Conservation (phyloP, 2,797 vertebrate genomes). For the Cyprinella venusta region DNA sequence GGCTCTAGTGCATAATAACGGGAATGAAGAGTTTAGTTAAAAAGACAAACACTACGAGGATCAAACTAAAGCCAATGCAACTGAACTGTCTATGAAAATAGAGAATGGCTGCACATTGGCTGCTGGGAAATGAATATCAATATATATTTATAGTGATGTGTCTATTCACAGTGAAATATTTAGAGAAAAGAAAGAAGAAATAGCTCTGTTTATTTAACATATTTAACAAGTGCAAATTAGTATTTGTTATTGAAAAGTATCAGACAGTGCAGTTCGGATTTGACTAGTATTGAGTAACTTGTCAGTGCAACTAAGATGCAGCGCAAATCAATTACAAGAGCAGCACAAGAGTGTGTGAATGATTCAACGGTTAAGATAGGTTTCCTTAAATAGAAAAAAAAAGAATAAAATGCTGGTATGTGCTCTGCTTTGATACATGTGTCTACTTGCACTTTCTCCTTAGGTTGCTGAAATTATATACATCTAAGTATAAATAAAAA, state of each 20-base stretch:
- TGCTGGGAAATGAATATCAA: slow-evolving; percentile 39
- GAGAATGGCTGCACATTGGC: slow-evolving; percentile 50
- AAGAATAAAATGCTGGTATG: slow-evolving; percentile 34
- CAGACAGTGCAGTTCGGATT: slow-evolving; percentile 32
- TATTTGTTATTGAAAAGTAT: slow-evolving; percentile 25
- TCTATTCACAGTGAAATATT: slow-evolving; percentile 50
- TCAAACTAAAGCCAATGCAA: slow-evolving; percentile 22
- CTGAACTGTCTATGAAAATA: slow-evolving; percentile 37
- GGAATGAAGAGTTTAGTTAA: slow-evolving; percentile 51
- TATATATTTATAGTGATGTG: slow-evolving; percentile 34
- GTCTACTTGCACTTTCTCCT: slow-evolving; percentile 24
- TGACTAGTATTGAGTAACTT: slow-evolving; percentile 16
- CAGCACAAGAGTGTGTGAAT: slow-evolving; percentile 35
- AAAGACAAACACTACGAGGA: slow-evolving; percentile 35
- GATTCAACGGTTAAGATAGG: slow-evolving; percentile 16
- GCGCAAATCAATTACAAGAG: slow-evolving; percentile 26
- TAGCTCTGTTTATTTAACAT: slow-evolving; percentile 39
- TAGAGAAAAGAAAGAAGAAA: slow-evolving; percentile 28
- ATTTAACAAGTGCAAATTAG: slow-evolving; percentile 53
- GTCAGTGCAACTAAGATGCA: slow-evolving; percentile 38
- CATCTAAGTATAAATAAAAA: slow-evolving; percentile 60
- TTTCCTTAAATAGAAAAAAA: slow-evolving; percentile 43
- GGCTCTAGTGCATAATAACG: slow-evolving; percentile 76
- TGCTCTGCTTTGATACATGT: slow-evolving; percentile 18
- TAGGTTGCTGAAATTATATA: slow-evolving; percentile 15